Evolutionary conservation across 2,888 invertebrate species (phyloP), one percentile per base, ranked within the genome.

Genomic region (Sympetrum striolatum): DNA sequence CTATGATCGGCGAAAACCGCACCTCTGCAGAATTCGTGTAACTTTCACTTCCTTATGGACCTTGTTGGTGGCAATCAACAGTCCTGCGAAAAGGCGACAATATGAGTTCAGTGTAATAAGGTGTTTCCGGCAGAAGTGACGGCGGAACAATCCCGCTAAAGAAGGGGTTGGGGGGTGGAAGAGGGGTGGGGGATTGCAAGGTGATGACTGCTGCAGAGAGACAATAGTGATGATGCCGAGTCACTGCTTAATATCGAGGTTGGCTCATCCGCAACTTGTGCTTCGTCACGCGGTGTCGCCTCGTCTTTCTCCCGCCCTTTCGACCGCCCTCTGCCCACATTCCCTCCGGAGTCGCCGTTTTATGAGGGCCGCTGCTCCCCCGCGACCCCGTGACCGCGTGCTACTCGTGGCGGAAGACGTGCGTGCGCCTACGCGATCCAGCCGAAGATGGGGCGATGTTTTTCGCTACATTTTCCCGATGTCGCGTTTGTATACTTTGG

Each of bases 221-320:
- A 58, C n/a, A 15, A 31, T 15, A 35, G 22, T 18, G 60, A 60
- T 60, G 64, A 37, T 86, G 86, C 86, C 86, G 86, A 86, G 86
- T 86, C 86, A 86, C 60, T 86, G 86, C 86, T 86, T 86, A 86
- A 86, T 86, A 86, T 86, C 60, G 86, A 37, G 22, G 60, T 60
- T 35, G 58, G 82, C 60, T 60, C 22, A 14, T 35, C 35, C 58
- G 35, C 82, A 15, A 15, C 64, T 73, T 58, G 22, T 86, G 60
- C 64, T 22, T 60, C 86, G 86, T 86, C 86, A 64, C 86, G 86
- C 37, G 86, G 86, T 86, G 58, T 60, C 86, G 60, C 60, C 37
- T 60, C n/a, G 44, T 48, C 48, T 48, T 25, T 25, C 81, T n/a
- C 35, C 53, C 37, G 37, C 58, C 37, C 39, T 5, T 1, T n/a